phyloP scores from a whole-genome alignment of 2,113 vertebrate species.

The Halcyon senegalensis region DNA sequence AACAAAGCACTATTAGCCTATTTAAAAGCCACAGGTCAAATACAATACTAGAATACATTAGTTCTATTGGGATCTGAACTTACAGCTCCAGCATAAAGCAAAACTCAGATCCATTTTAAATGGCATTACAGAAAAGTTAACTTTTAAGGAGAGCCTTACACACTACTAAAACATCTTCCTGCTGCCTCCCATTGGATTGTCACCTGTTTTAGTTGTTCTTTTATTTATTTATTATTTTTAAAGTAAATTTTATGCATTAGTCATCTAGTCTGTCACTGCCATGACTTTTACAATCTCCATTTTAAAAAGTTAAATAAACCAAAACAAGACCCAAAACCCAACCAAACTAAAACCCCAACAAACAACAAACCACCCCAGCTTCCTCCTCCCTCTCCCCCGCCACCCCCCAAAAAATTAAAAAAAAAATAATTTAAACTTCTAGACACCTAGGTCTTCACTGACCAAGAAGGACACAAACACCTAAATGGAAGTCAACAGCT shows the following conservation, averaged over 20 bases:
- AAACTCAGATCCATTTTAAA: not conserved
- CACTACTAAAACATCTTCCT: not conserved
- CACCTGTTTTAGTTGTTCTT: not conserved
- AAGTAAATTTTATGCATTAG: not conserved
- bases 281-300: not conserved
- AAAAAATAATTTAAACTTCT: not conserved
- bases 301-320: not conserved
- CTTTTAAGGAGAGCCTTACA: not conserved
- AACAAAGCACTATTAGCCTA: not conserved
- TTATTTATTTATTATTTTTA: not conserved
- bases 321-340: not conserved
- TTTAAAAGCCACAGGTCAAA: not conserved
- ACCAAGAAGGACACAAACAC: not conserved
- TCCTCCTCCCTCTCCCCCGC: not conserved
- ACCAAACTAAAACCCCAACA: not conserved
- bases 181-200: not conserved
- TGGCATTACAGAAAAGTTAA: not conserved
- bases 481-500: not conserved
- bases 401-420: not conserved
- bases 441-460: not conserved
- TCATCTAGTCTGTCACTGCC: not conserved
- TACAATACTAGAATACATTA: not conserved
- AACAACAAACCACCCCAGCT: not conserved
- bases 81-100: not conserved
- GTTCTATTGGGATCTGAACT: not conserved